Percentiles rank a stretch among this genome's conserved stretches.
Conservation (phyloP, 2,888 invertebrate species). For the Piscicola geometra region DNA sequence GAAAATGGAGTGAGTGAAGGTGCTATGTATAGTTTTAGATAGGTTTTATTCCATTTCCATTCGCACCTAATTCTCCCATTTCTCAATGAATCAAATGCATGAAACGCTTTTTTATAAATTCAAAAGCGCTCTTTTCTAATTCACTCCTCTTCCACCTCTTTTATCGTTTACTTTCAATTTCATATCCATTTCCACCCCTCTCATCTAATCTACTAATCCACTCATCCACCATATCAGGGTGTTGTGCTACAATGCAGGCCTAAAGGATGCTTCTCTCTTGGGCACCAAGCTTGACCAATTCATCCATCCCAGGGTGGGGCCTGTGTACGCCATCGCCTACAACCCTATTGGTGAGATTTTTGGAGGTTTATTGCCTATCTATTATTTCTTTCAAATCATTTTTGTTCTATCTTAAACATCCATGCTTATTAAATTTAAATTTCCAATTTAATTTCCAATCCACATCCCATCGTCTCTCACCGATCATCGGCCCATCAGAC, state of each 20-base stretch:
- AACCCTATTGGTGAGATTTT: slow-evolving; percentile 38
- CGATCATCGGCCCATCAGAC: slow-evolving; percentile 33
- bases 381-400: slow-evolving; percentile 8
- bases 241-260: slow-evolving; percentile 43
- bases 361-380: background rate
- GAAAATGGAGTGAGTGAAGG: too few species aligned
- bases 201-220: background rate
- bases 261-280: slow-evolving; percentile 30
- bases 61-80: too few species aligned
- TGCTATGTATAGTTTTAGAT: too few species aligned
- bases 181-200: too few species aligned
- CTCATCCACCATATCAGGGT: too few species aligned
- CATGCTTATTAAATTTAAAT: background rate
- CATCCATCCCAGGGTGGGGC: slow-evolving; percentile 37
- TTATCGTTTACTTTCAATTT: too few species aligned
- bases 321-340: slow-evolving; percentile 42
- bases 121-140: too few species aligned
- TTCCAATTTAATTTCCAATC: too few species aligned
- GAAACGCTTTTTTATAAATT: too few species aligned
- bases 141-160: too few species aligned
- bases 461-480: background rate
- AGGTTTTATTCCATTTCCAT: too few species aligned
- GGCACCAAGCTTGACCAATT: slow-evolving; percentile 39
- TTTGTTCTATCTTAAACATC: background rate
- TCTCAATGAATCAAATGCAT: too few species aligned